These are phyloP conservation scores for Halesus radiatus DNA, from an alignment of 1,140 invertebrate species.

Conservation along the genomic window DNA sequence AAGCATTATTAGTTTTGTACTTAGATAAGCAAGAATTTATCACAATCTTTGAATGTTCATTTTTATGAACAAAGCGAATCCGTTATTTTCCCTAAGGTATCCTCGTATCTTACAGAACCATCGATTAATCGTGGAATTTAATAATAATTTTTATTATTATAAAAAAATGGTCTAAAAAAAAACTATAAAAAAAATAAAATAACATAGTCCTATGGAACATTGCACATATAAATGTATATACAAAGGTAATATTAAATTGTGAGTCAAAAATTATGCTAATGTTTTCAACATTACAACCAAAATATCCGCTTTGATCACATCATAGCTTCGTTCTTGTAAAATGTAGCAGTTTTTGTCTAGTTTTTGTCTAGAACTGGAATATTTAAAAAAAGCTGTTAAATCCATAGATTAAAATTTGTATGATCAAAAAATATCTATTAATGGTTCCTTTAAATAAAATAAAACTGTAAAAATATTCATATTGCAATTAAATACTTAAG, in stretches of 20 bases:
- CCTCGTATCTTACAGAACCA: not conserved
- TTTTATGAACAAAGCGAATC: no score
- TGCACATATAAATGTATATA: slow-evolving; percentile 31
- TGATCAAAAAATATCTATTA: slow-evolving; percentile 5
- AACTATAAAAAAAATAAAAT: not conserved
- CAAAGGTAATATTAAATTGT: slow-evolving; percentile 28
- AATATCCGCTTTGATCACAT: not conserved
- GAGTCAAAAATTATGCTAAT: not conserved
- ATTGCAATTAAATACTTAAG: not conserved
- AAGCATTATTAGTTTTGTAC: not conserved
- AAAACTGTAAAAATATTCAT: not conserved
- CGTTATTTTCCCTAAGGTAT: not conserved
- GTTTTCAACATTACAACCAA: not conserved
- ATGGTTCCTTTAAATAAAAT: not conserved
- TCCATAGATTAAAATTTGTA: not conserved
- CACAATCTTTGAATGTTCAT: not conserved
- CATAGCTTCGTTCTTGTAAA: not conserved
- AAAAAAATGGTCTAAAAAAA: not conserved
- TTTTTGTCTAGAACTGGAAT: not conserved
- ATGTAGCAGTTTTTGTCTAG: not conserved
- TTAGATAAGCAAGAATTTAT: not conserved
- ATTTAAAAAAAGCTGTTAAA: slow-evolving; percentile 1
- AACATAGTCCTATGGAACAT: slow-evolving; percentile 14
- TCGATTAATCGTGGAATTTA: not conserved
- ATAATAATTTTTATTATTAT: slow-evolving; percentile 7